These are phyloP conservation scores for Anastrepha ludens DNA, from an alignment of 1,140 invertebrate genomes.

Conservation along the genomic window DNA sequence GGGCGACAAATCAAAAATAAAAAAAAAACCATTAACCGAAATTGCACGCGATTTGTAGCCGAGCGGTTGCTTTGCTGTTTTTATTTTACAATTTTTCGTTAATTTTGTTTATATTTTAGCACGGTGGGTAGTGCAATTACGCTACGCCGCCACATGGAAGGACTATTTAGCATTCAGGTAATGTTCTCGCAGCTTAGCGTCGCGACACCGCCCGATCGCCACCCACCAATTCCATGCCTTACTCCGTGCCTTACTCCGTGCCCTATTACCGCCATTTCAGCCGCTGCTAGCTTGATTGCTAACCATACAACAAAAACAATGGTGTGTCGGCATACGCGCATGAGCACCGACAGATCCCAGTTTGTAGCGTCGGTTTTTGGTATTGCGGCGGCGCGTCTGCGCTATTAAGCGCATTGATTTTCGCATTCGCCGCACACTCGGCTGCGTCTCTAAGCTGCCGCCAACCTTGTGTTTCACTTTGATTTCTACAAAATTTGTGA, in stretches of 20 bases:
- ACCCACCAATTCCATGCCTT: neutral
- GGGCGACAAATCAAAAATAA: neutral
- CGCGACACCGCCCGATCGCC: neutral
- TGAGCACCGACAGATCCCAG: neutral
- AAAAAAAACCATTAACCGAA: neutral
- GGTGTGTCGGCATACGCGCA: neutral
- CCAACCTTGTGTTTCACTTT: neutral
- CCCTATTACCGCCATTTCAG: neutral
- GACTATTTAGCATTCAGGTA: slow-evolving; percentile 46
- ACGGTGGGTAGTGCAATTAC: neutral
- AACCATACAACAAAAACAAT: neutral
- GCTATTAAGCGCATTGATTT: neutral
- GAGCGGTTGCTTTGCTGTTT: neutral
- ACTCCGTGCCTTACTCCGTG: no score
- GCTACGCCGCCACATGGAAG: neutral
- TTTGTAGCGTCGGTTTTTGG: neutral
- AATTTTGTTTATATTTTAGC: slow-evolving; percentile 39
- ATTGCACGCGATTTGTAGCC: slow-evolving; percentile 3
- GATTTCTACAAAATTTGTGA: slow-evolving; percentile 4
- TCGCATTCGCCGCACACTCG: neutral
- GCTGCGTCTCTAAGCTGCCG: neutral
- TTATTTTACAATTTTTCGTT: slow-evolving; percentile 5
- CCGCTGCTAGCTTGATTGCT: neutral
- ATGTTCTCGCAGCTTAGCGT: neutral
- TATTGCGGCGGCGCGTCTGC: neutral